Conservation (phyloP, 2,113 vertebrate genomes). For the Aviceda subcristata region DNA sequence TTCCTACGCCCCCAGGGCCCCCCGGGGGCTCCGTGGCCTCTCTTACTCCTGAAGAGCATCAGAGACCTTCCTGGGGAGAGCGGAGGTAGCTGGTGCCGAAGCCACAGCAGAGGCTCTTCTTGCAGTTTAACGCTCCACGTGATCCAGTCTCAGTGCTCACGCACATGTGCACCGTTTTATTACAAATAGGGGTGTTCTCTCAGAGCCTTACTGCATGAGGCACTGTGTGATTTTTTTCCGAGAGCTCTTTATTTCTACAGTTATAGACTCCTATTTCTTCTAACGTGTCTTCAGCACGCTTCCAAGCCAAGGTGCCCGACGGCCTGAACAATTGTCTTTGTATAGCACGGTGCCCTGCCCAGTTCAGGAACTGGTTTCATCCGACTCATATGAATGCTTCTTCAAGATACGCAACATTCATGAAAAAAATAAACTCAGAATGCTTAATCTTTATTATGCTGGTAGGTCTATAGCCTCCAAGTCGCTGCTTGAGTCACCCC, state of each 20-base stretch:
- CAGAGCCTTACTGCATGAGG: neutral
- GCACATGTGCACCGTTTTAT: neutral
- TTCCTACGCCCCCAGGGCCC: neutral
- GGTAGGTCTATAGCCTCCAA: neutral
- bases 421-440: neutral
- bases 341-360: neutral
- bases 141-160: neutral
- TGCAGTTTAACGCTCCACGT: neutral
- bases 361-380: neutral
- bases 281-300: neutral
- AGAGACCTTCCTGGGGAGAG: neutral
- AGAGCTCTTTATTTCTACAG: neutral
- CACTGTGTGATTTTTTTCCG: neutral
- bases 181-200: neutral
- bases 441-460: neutral
- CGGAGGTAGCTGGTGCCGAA: neutral
- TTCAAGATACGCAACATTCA: neutral
- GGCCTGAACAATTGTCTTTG: neutral
- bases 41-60: neutral
- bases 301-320: neutral
- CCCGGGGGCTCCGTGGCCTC: rapidly evolving
- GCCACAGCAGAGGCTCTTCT: neutral
- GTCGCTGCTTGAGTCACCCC: neutral
- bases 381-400: neutral
- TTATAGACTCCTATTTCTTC: neutral